Evolutionary conservation across 2,113 vertebrate genomes (phyloP).

Genomic region (Dendropsophus ebraccatus): DNA sequence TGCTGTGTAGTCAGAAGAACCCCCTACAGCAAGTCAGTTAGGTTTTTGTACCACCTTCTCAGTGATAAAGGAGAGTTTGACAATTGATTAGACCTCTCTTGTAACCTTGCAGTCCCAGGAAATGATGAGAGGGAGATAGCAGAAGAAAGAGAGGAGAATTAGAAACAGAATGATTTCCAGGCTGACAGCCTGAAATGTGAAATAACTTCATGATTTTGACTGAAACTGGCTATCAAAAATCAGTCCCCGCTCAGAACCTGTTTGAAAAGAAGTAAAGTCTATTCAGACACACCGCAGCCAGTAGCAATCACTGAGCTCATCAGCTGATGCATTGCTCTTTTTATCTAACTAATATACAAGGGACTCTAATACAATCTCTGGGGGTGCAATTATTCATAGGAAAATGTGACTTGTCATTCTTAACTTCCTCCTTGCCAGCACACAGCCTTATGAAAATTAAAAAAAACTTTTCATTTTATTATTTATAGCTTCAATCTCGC

Average conservation of each 20-base stretch:
- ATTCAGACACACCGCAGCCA: constrained; percentile 71
- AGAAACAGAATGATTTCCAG: constrained; percentile 75
- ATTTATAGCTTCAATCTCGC: not conserved
- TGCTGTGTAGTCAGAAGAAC: constrained; percentile 82
- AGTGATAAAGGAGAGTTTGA: constrained; percentile 84
- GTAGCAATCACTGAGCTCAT: constrained; percentile 76
- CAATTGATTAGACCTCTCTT: constrained; percentile 88
- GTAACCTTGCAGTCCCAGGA: constrained; percentile 80
- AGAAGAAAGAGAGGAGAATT: constrained; percentile 61
- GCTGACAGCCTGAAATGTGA: constrained; percentile 79
- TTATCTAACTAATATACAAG: constrained; percentile 67
- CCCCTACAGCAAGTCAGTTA: constrained; percentile 83
- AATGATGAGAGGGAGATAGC: constrained; percentile 76
- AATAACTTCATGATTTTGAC: constrained; percentile 85
- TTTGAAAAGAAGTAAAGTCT: constrained; percentile 77
- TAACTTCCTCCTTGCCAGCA: not conserved
- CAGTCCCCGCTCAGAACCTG: constrained; percentile 78
- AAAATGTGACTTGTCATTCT: constrained; percentile 66
- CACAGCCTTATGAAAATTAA: not conserved
- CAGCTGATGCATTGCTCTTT: constrained; percentile 71
- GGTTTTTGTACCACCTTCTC: constrained; percentile 77
- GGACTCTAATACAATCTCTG: constrained; percentile 76
- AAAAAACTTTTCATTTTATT: not conserved
- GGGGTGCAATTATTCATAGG: constrained; percentile 74
- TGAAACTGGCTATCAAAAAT: constrained; percentile 85